Evolutionary conservation across 2,113 vertebrate species (phyloP), one percentile per base, ranked within the genome.

Genomic region (Apaloderma vittatum): DNA sequence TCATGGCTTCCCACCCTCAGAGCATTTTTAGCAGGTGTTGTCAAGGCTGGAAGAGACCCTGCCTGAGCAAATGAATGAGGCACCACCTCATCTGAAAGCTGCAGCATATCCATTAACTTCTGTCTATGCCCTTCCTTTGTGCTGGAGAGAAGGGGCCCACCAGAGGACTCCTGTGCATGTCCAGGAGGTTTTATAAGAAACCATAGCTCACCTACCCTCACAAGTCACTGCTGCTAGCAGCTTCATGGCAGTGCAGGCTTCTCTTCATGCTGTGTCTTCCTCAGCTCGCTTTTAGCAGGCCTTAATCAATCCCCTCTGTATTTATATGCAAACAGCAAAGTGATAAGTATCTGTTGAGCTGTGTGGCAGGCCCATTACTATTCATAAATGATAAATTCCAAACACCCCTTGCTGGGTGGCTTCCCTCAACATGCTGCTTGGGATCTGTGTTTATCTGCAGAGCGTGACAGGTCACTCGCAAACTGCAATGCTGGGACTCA

Each of bases 371-470:
- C 13, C 72, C 81, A 93, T 97, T 93, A 45, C 89, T 95, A 85
- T 94, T 97, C 91, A 90, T 46, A 95, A 94, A 91, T 65, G 78
- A 95, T 95, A 96, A 91, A 93, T 77, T 81, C 70, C 54, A 68
- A 93, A 10, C 81, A 73, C 45, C 68, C 74, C 94, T 94, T 57
- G 61, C 95, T 93, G 93, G 81, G 87, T 88, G 93, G 78, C 81
- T 95, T 93, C 84, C 48, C 82, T 94, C 52, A 27, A 18, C 34
- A 26, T 36, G 0, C 65, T 58, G 89, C 93, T 72, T 84, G 93
- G 89, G 91, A 78, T 68, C 48, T 68, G 84, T 61, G 67, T 88
- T 96, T 94, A 95, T 97, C 94, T 73, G 83, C 87, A 80, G 88
- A 86, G 68, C 3, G 3, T 93, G 87, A 90, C 95, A 91, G 81